A percentile compares a stretch with the other conserved stretches of the same genome.
These are phyloP conservation scores for Myotis lucifugus DNA, from an alignment of 2,113 vertebrate genomes.

Conservation along the genomic window DNA sequence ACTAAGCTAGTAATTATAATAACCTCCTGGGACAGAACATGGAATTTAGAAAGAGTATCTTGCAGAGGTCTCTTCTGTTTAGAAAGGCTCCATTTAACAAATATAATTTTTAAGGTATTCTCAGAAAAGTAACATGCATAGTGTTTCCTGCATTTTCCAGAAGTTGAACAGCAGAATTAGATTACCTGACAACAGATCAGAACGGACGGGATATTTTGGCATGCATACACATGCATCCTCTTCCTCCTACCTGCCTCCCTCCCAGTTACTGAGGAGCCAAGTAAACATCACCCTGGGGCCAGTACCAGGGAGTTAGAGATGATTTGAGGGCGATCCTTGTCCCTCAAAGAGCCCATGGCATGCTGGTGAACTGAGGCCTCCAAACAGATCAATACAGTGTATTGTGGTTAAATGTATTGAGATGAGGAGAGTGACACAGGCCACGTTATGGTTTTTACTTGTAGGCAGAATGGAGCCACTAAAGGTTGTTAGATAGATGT, in stretches of 20 bases:
- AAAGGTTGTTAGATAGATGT: not conserved
- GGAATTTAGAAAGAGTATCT: not conserved
- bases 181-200: not conserved
- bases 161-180: not conserved
- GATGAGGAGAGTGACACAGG: accelerated
- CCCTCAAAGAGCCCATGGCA: not conserved
- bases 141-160: not conserved
- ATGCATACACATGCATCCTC: not conserved
- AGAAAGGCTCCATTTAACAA: not conserved
- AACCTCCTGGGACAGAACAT: not conserved
- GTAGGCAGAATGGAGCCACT: not conserved
- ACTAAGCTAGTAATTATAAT: not conserved
- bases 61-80: not conserved
- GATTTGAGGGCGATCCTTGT: too few species aligned
- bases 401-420: not conserved
- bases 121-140: not conserved
- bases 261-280: not conserved
- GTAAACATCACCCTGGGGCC: not conserved
- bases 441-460: not conserved
- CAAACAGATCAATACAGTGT: not conserved
- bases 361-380: not conserved
- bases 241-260: not conserved
- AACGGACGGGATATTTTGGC: not conserved
- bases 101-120: not conserved
- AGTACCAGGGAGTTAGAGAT: too few species aligned